Conservation (phyloP, 2,797 vertebrate genomes). For the Pangasius mekongensis region DNA sequence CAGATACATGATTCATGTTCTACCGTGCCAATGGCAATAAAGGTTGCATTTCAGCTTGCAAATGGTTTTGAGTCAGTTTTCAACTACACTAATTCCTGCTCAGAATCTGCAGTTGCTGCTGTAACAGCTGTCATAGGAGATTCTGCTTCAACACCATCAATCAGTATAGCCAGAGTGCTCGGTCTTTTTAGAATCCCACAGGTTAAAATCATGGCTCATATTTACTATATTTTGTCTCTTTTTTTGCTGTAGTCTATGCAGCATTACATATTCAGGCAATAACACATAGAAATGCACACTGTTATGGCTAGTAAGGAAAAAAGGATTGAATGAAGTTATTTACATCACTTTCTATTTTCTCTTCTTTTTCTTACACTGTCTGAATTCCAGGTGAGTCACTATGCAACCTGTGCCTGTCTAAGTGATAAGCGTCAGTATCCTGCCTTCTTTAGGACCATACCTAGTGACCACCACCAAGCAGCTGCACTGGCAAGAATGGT, state of each 20-base stretch:
- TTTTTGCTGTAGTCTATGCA: neutral
- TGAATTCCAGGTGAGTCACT: conserved; percentile 35
- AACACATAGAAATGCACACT: too few relatives aligned
- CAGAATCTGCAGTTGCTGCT: neutral
- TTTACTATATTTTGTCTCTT: neutral
- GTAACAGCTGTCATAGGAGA: conserved; percentile 41
- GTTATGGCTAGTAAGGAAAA: neutral
- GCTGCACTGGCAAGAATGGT: conserved; percentile 65
- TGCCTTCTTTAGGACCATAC: conserved; percentile 56
- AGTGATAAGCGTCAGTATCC: conserved; percentile 38
- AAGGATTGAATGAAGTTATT: neutral
- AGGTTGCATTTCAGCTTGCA: conserved; percentile 30
- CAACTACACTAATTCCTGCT: conserved; percentile 18
- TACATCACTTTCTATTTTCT: neutral
- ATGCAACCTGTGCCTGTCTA: conserved; percentile 44
- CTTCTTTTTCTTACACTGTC: neutral
- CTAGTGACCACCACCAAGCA: conserved; percentile 73
- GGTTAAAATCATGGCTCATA: conserved; percentile 43
- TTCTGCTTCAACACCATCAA: conserved; percentile 62
- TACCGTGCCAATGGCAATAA: conserved; percentile 37
- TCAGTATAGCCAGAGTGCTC: conserved; percentile 67
- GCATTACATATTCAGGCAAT: neutral
- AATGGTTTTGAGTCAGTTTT: conserved; percentile 26
- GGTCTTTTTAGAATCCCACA: conserved; percentile 68
- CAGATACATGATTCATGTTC: conserved; percentile 45